Evolutionary conservation across 2,113 vertebrate species (phyloP).

Genomic region (Aleadryas rufinucha): DNA sequence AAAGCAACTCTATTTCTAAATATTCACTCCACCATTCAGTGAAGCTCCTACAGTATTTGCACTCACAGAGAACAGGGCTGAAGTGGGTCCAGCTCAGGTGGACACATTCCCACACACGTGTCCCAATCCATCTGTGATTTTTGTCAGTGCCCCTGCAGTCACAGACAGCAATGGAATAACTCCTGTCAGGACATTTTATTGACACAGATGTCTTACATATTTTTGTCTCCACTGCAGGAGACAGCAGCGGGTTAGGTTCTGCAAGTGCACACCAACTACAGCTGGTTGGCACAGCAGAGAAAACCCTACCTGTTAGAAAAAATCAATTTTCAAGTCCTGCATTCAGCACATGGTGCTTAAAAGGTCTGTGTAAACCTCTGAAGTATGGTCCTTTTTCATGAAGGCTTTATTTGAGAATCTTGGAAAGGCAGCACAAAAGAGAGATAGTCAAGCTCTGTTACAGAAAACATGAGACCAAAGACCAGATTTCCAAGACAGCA

Average conservation of each 20-base stretch:
- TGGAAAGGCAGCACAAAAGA: not conserved
- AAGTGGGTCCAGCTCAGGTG: not conserved
- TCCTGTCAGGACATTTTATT: not conserved
- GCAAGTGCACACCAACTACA: not conserved
- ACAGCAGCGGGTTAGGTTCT: not conserved
- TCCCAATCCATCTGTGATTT: not conserved
- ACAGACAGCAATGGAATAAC: not conserved
- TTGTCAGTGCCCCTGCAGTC: not conserved
- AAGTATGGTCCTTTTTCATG: not conserved
- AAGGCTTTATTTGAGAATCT: not conserved
- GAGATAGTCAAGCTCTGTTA: not conserved
- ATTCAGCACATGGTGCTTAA: not conserved
- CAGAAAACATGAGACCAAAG: not conserved
- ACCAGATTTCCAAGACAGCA: not conserved
- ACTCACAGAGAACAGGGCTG: not conserved
- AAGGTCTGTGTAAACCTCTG: not conserved
- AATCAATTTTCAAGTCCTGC: not conserved
- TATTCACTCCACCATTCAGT: not conserved
- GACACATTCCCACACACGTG: not conserved
- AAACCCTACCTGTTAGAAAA: not conserved
- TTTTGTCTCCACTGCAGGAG: not conserved
- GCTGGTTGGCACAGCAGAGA: not conserved
- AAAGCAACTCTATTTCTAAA: conserved; percentile 38
- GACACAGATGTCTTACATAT: not conserved
- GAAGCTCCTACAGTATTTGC: not conserved